Evolutionary conservation across 1,140 invertebrate genomes (phyloP).

Genomic region (Cydia amplana): DNA sequence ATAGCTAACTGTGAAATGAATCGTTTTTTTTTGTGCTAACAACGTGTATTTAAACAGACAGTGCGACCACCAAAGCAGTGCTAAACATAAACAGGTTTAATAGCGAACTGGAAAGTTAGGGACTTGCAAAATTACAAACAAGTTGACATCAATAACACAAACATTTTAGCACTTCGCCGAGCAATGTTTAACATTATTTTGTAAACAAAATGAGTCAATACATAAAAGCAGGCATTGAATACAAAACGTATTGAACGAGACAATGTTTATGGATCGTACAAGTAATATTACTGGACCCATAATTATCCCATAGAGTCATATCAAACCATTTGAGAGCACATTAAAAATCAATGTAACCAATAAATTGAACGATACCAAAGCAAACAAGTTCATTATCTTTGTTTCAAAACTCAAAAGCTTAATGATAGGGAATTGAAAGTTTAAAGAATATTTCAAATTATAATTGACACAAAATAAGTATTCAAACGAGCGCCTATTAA

Average conservation of each 20-base stretch:
- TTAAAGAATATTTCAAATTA: conserved; percentile 42
- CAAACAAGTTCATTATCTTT: conserved; percentile 30
- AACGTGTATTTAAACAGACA: neutral
- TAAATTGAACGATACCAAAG: conserved; percentile 15
- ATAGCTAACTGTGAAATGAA: neutral
- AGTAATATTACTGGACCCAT: neutral
- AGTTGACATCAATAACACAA: conserved; percentile 29
- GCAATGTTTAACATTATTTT: conserved; percentile 9
- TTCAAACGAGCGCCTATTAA: conserved; percentile 59
- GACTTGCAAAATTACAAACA: neutral
- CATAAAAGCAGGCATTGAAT: conserved; percentile 8
- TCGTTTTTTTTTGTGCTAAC: neutral
- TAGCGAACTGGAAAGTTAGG: too few relatives aligned
- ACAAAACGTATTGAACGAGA: conserved; percentile 9
- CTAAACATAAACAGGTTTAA: neutral
- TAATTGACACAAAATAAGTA: conserved; percentile 55
- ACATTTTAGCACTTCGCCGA: conserved; percentile 22
- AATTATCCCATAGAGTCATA: neutral
- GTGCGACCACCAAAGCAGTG: conserved; percentile 7
- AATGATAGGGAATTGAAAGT: conserved; percentile 31
- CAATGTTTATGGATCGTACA: neutral
- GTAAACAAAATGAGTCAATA: conserved; percentile 1
- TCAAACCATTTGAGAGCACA: neutral
- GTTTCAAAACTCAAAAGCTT: conserved; percentile 20
- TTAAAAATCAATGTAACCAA: conserved; percentile 17